Base-by-base conservation (phyloP, 2,797 vertebrate genomes). In the Gallinago nigripennis region DNA sequence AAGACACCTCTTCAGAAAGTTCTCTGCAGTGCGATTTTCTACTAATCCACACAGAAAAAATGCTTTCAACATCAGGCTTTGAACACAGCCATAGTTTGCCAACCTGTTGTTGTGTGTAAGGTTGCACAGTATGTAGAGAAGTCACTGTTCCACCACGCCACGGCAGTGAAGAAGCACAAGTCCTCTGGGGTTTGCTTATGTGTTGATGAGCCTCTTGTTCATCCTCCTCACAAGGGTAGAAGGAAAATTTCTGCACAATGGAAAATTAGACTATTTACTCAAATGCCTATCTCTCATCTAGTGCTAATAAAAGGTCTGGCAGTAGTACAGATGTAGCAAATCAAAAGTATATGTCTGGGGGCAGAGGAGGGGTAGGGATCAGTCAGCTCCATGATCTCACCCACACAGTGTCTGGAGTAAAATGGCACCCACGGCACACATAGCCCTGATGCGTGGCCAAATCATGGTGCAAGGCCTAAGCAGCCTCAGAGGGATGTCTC, bases 331-430 rank as follows among this genome's bases (percentile, higher is more conserved):
- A 23, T 1, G 2, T 21, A 77, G 56, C 14, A 93, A 31, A 90
- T 41, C 19, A 31, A 9, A n/a, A 31, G 2, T 12, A 1, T 20
- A 6, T 5, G 13, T 35, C 30, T 14, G n/a, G 14, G 27, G 12
- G 14, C 0, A 0, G 54, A 58, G 53, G 11, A 82, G 53, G 15
- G 60, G 14, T 20, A 19, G 64, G 23, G 30, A 70, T 14, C 31
- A 65, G 24, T 9, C 45, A 76, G 31, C 43, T 76, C 20, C 25
- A 16, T 9, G 12, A 6, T 18, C 27, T 28, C 27, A 48, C 13
- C 37, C 28, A 65, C 0, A 0, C 19, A 41, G 25, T 2, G 1
- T 27, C 71, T 28, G 23, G 31, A 72, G 31, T 31, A 8, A 61
- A 79, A 61, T 10, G 46, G 8, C 23, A 45, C 16, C 25, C 41